Percentiles rank a stretch among this genome's conserved stretches.
These are phyloP conservation scores for Tigriopus californicus DNA, from an alignment of 2,888 invertebrate genomes.

Conservation along the genomic window DNA sequence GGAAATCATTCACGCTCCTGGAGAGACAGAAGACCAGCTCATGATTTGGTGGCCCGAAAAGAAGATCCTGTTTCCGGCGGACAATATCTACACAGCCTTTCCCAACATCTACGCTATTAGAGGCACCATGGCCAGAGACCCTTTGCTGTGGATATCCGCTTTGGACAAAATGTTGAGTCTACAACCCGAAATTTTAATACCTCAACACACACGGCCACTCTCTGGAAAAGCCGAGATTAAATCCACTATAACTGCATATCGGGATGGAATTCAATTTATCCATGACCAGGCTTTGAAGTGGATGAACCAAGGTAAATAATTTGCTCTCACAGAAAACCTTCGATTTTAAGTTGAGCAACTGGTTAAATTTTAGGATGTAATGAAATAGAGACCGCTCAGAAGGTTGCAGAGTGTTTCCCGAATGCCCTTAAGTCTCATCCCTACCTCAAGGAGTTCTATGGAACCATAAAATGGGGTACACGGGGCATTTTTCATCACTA, in stretches of 20 bases:
- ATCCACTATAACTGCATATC: background rate
- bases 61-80: background rate
- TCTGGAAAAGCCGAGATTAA: background rate
- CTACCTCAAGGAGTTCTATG: background rate
- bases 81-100: background rate
- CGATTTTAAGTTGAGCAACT: no score
- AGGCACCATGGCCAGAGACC: background rate
- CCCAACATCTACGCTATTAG: background rate
- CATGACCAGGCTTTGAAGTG: background rate
- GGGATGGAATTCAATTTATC: background rate
- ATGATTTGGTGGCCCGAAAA: background rate
- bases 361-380: no score
- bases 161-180: background rate
- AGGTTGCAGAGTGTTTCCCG: background rate
- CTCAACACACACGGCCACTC: background rate
- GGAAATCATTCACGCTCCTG: background rate
- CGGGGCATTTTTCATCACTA: background rate
- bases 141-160: background rate
- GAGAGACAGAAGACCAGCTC: background rate
- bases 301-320: background rate
- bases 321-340: no score
- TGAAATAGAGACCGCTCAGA: no score
- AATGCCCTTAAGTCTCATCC: background rate
- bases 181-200: background rate
- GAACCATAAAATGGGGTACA: background rate